phyloP scores from a whole-genome alignment of 2,797 vertebrate genomes.

The Smutsia temminckii region DNA sequence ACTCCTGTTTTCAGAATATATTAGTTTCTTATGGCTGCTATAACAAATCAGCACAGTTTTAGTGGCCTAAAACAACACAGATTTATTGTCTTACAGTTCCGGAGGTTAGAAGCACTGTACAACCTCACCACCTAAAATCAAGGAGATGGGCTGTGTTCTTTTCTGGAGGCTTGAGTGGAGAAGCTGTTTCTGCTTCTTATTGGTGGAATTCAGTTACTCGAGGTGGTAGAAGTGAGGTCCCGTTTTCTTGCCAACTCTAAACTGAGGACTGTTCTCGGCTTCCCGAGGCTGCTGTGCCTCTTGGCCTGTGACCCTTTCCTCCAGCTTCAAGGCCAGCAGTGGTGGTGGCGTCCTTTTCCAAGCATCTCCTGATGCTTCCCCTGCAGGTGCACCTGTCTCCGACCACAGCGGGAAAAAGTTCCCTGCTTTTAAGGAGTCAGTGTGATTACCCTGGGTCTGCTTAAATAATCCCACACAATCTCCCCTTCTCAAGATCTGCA shows the following conservation, averaged over 20 bases:
- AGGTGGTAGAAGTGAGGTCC: not conserved
- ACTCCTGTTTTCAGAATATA: not conserved
- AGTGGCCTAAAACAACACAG: not conserved
- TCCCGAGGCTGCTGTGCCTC: not conserved
- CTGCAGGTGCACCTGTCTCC: not conserved
- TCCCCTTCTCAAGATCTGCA: not conserved
- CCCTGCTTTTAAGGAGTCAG: not conserved
- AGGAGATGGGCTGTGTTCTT: not conserved
- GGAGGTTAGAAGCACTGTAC: not conserved
- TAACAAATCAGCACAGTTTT: not conserved
- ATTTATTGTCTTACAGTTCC: not conserved
- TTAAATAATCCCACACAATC: not conserved
- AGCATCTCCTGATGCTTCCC: not conserved
- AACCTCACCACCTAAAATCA: not conserved
- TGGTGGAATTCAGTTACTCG: not conserved
- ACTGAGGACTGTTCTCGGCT: not conserved
- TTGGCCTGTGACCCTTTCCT: not conserved
- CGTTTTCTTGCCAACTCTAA: not conserved
- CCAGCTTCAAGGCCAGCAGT: not conserved
- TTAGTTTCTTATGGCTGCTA: not conserved
- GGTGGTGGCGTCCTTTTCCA: not conserved
- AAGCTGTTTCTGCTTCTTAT: not conserved
- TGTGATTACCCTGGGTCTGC: not conserved
- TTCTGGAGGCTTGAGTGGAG: not conserved
- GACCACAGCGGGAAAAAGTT: not conserved